Conservation (phyloP, 2,113 vertebrate species). For the Clupea harengus region DNA sequence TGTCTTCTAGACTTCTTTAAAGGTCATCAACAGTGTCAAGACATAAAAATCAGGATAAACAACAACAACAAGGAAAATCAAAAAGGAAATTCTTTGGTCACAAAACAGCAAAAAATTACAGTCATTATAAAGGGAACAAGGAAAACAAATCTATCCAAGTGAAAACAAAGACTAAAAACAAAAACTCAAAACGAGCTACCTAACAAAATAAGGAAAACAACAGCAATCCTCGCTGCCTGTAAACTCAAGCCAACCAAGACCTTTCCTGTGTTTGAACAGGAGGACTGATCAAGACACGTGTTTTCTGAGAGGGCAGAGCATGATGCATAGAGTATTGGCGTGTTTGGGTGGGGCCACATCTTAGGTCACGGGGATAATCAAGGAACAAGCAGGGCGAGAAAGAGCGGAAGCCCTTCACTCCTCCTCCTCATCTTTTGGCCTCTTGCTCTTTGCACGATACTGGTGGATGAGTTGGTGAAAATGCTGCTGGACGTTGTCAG, state of each 20-base stretch:
- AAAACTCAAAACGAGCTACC: slow-evolving; percentile 40
- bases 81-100: slow-evolving; percentile 91
- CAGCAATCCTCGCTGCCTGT: neutral
- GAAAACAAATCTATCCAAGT: neutral
- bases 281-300: slow-evolving; percentile 69
- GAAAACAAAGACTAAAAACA: slow-evolving; percentile 33
- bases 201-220: slow-evolving; percentile 28
- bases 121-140: slow-evolving; percentile 30
- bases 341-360: slow-evolving; percentile 39
- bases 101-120: slow-evolving; percentile 71
- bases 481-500: slow-evolving; percentile 78
- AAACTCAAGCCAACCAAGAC: slow-evolving; percentile 38
- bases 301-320: slow-evolving; percentile 68
- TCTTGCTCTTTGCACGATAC: slow-evolving; percentile 69
- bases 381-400: slow-evolving; percentile 34
- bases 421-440: slow-evolving; percentile 36
- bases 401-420: slow-evolving; percentile 39
- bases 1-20: slow-evolving; percentile 23
- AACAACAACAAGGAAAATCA: slow-evolving; percentile 63
- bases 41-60: slow-evolving; percentile 56
- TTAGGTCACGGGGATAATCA: slow-evolving; percentile 11
- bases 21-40: slow-evolving; percentile 46
- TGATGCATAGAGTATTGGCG: slow-evolving; percentile 67
- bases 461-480: slow-evolving; percentile 84
- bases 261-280: slow-evolving; percentile 56